phyloP scores from a whole-genome alignment of 2,888 invertebrate species.

The Prosapia bicincta region DNA sequence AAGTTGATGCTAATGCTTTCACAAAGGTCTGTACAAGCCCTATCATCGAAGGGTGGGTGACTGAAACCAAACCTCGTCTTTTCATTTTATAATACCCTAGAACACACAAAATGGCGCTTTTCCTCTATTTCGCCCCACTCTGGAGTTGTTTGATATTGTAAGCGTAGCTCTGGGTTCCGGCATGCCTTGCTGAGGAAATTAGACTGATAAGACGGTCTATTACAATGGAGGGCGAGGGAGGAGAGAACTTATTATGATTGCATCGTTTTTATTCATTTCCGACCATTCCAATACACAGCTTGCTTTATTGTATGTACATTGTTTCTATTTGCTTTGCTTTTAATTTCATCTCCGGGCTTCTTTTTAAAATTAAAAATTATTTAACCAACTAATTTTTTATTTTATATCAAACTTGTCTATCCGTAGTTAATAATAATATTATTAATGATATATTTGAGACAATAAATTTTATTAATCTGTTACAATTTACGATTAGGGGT shows the following conservation, averaged over 20 bases:
- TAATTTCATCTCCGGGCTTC: not conserved
- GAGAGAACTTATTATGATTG: not conserved
- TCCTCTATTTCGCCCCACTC: slow-evolving; percentile 20
- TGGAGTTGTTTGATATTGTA: slow-evolving; percentile 19
- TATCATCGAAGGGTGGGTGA: slow-evolving; percentile 9
- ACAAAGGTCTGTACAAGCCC: slow-evolving; percentile 3
- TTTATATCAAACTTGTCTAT: not conserved
- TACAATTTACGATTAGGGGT: too few relatives aligned
- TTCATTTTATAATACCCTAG: slow-evolving; percentile 23
- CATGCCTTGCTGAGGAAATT: slow-evolving; percentile 20
- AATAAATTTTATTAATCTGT: too few relatives aligned
- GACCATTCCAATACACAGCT: not conserved
- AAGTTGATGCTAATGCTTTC: not conserved
- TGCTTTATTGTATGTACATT: not conserved
- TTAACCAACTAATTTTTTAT: not conserved
- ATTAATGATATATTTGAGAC: too few relatives aligned
- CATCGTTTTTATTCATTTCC: slow-evolving; percentile 2
- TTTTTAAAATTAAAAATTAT: not conserved
- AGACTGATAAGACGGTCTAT: slow-evolving; percentile 23
- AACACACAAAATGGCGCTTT: slow-evolving; percentile 26
- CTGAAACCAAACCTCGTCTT: slow-evolving; percentile 22
- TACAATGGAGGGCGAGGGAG: slow-evolving; percentile 8
- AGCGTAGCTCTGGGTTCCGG: slow-evolving; percentile 9
- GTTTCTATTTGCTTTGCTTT: not conserved
- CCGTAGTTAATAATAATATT: too few relatives aligned